Evolutionary conservation across 30 jellyfish, hydroid and myxozoan genomes (phyloP).

Genomic region (Phacellophora camtschatica): DNA sequence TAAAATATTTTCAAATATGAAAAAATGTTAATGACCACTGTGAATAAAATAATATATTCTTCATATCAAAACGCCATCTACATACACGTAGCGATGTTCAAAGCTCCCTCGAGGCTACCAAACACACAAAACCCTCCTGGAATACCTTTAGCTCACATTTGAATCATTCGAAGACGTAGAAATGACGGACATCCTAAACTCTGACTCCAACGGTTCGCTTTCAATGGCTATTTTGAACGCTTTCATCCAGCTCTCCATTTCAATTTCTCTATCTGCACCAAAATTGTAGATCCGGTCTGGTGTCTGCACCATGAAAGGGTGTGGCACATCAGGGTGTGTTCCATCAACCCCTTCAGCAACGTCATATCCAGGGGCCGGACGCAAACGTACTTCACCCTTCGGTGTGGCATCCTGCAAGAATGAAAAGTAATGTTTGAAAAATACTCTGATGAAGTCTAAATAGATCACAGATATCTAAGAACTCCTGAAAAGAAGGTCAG

Average conservation of each 20-base stretch:
- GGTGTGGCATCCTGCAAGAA: conserved; percentile 37
- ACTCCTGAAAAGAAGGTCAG: too few relatives aligned
- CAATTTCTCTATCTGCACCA: conserved; percentile 61
- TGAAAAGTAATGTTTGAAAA: not conserved
- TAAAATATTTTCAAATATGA: too few relatives aligned
- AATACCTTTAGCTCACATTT: not conserved
- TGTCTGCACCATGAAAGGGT: conserved; percentile 73
- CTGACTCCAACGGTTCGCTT: conserved; percentile 12
- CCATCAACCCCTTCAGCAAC: conserved; percentile 88
- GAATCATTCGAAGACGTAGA: conserved; percentile 46
- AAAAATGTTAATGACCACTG: too few relatives aligned
- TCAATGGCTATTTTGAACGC: conserved; percentile 76
- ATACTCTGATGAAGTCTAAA: too few relatives aligned
- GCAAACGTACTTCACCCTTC: conserved; percentile 13
- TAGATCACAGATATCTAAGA: too few relatives aligned
- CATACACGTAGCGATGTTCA: too few relatives aligned
- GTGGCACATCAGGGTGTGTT: conserved; percentile 80
- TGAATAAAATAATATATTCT: too few relatives aligned
- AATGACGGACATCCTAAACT: not conserved
- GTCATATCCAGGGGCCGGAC: conserved; percentile 4
- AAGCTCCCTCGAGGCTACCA: too few relatives aligned
- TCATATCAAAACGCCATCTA: too few relatives aligned
- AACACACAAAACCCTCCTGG: too few relatives aligned
- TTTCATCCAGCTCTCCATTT: conserved; percentile 71
- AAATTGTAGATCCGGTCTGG: conserved; percentile 75